Evolutionary conservation across 2,113 vertebrate genomes (phyloP).

Genomic region (Podarcis raffonei): DNA sequence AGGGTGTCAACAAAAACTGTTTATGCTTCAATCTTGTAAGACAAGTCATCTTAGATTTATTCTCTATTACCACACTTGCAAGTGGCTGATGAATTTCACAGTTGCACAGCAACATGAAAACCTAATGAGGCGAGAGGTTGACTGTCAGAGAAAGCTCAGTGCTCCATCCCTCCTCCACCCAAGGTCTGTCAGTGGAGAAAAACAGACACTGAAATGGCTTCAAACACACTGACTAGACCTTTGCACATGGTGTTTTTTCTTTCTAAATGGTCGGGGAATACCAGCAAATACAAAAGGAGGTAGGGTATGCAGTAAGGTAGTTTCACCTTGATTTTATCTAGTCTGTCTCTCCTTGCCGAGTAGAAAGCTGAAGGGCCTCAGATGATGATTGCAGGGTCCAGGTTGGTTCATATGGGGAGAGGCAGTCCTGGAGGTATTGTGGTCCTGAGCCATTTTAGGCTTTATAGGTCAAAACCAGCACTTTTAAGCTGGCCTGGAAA

Average conservation of each 20-base stretch:
- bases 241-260: rapidly evolving
- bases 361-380: rapidly evolving
- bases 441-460: too few species aligned
- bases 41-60: slow-evolving; percentile 19
- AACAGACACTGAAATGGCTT: neutral
- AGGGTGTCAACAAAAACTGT: neutral
- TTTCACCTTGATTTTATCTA: rapidly evolving
- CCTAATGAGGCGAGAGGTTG: slow-evolving; percentile 44
- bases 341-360: neutral
- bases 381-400: too few species aligned
- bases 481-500: too few species aligned
- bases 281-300: neutral
- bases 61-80: rapidly evolving
- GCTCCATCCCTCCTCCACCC: slow-evolving; percentile 21
- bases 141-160: slow-evolving; percentile 29
- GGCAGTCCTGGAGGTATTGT: too few species aligned
- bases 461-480: too few species aligned
- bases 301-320: neutral
- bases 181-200: slow-evolving; percentile 10
- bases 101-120: slow-evolving; percentile 59
- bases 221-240: neutral
- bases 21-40: neutral
- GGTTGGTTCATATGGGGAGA: too few species aligned
- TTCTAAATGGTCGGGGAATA: slow-evolving; percentile 13
- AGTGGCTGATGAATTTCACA: slow-evolving; percentile 49